Base-by-base conservation (phyloP, 2,113 vertebrate species). In the Sinocyclocheilus anshuiensis region DNA sequence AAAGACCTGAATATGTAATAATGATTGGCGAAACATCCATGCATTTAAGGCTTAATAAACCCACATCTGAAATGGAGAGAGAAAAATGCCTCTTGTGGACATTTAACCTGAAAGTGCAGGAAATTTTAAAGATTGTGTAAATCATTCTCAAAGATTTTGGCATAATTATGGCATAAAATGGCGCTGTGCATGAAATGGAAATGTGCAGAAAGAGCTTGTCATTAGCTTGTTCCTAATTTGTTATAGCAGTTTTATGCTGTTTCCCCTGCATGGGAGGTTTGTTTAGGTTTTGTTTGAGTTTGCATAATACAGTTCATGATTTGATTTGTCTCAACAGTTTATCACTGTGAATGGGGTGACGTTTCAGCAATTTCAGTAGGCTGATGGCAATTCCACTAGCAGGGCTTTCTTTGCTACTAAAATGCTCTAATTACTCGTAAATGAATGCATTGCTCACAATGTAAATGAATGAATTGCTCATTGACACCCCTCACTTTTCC, bases 401-500 rank as follows among this genome's bases (percentile, higher is more conserved):
- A 83, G 78, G 36, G 59, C n/a, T 83, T 89, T 86, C 45, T 82
- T 69, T 57, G 61, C 53, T 39, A 77, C 81, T 77, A 69, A 84
- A 77, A 86, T 65, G 61, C 77, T 84, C 81, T 84, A 78, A 83
- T 88, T 81, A 80, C 53, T 72, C 16, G 16, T 18, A 75, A 82
- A 50, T 84, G 55, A 83, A 78, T 39, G 81, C 36, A 77, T 81
- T 10, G 59, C 29, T 82, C 77, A 57, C 3, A 42, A 18, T n/a
- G 4, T 42, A 81, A 81, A 81, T 83, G 7, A 48, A 20, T 57
- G 12, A 29, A 77, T 50, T 36, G 76, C 80, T 76, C 50, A 81
- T 65, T 72, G 63, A 78, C 82, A 80, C 55, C 57, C 74, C 59
- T 87, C 83, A 86, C 33, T 83, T 74, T 85, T 69, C 45, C 29